Conservation (phyloP, 2,888 invertebrate genomes). For the Plagodis pulveraria region DNA sequence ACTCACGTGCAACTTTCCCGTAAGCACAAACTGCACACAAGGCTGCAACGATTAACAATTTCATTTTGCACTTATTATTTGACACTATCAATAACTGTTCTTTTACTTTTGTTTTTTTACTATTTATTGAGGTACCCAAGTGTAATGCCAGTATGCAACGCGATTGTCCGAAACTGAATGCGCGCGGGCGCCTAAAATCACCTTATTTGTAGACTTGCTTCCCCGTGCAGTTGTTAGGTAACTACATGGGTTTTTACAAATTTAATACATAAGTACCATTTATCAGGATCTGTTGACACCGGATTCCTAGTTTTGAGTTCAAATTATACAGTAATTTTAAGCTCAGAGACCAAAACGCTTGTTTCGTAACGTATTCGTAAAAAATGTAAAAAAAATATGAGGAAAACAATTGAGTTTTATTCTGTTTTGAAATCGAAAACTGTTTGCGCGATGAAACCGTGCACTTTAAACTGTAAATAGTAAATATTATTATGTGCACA, state of each 20-base stretch:
- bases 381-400: too few species aligned
- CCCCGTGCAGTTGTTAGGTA: slow-evolving; percentile 39
- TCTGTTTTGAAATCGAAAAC: too few species aligned
- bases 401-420: too few species aligned
- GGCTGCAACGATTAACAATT: slow-evolving; percentile 57
- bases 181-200: slow-evolving; percentile 62
- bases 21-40: slow-evolving; percentile 57
- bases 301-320: too few species aligned
- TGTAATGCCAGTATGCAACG: slow-evolving; percentile 38
- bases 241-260: slow-evolving; percentile 37
- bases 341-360: too few species aligned
- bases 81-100: background rate
- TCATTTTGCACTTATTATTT: slow-evolving; percentile 52
- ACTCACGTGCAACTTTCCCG: slow-evolving; percentile 75
- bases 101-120: too few species aligned
- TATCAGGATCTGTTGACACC: slow-evolving; percentile 3
- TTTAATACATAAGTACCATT: slow-evolving; percentile 1
- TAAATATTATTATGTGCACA: too few species aligned
- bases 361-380: too few species aligned
- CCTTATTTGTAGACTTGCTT: slow-evolving; percentile 71
- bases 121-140: background rate
- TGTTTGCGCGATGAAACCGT: too few species aligned
- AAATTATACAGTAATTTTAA: too few species aligned
- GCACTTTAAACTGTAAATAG: too few species aligned
- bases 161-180: slow-evolving; percentile 63